Evolutionary conservation across 1,140 invertebrate species (phyloP).

Genomic region (Hylyphantes graminicola): DNA sequence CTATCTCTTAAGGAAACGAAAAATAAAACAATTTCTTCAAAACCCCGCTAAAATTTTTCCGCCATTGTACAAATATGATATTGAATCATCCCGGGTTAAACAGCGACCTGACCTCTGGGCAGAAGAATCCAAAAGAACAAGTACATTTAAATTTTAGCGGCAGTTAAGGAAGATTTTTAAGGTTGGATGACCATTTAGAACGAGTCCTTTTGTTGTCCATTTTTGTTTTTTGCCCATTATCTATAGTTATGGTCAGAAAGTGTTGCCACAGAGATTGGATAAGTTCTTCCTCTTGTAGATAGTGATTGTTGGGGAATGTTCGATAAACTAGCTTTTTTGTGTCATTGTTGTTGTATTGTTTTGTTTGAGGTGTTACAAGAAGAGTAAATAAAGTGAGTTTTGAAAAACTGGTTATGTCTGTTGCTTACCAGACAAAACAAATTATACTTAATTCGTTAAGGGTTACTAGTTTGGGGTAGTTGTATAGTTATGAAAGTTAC

Average conservation of each 20-base stretch:
- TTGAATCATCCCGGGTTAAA: slow-evolving; percentile 7
- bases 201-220: slow-evolving; percentile 23
- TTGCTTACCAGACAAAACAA: too few relatives aligned
- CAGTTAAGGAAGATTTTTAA: slow-evolving; percentile 38
- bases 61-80: slow-evolving; percentile 9
- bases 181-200: slow-evolving; percentile 32
- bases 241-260: slow-evolving; percentile 37
- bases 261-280: slow-evolving; percentile 28
- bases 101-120: slow-evolving; percentile 21
- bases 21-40: slow-evolving; percentile 1
- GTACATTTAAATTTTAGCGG: slow-evolving; percentile 11
- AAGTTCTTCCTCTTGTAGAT: slow-evolving; percentile 22
- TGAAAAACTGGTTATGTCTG: too few relatives aligned
- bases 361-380: background rate
- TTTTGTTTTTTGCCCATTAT: slow-evolving; percentile 36
- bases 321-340: slow-evolving; percentile 21
- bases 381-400: too few relatives aligned
- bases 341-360: background rate
- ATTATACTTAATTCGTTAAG: too few relatives aligned
- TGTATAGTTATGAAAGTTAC: too few relatives aligned
- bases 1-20: slow-evolving; percentile 1
- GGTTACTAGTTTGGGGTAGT: too few relatives aligned
- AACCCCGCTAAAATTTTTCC: background rate
- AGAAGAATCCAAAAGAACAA: background rate
- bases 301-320: slow-evolving; percentile 19